Conservation (phyloP, 1,140 invertebrate genomes). For the Micrasema longulum region DNA sequence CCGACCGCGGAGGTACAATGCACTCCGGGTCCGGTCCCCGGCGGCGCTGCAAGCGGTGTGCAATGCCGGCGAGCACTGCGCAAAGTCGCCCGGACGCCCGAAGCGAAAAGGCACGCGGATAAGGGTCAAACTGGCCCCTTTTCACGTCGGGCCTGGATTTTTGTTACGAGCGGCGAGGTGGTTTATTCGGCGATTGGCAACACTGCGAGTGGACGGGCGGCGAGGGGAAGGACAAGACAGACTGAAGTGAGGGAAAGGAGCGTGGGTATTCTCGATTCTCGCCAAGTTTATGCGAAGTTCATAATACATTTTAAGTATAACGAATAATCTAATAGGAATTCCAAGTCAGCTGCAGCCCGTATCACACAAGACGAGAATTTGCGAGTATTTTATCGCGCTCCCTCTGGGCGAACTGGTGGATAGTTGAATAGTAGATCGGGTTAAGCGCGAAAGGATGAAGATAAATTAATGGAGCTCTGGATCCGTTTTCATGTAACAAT, state of each 20-base stretch:
- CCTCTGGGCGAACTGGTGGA: no score
- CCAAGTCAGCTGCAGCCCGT: background rate
- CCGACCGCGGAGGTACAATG: slow-evolving; percentile 20
- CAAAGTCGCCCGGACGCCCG: slow-evolving; percentile 2
- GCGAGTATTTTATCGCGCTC: no score
- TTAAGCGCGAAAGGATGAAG: no score
- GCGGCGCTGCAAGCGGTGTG: background rate
- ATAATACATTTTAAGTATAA: background rate
- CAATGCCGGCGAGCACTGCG: background rate
- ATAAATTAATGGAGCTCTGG: no score
- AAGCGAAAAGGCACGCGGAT: background rate
- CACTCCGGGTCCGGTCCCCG: slow-evolving; percentile 5
- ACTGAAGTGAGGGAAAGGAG: slow-evolving; percentile 1
- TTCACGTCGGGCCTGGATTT: no score
- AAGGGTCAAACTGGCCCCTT: no score
- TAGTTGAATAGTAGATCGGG: no score
- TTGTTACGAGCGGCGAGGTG: background rate
- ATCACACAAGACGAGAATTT: slow-evolving; percentile 1
- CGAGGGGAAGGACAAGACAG: slow-evolving; percentile 6
- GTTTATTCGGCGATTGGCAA: slow-evolving; percentile 22
- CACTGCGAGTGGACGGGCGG: background rate
- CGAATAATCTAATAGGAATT: background rate
- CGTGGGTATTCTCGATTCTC: slow-evolving; percentile 10
- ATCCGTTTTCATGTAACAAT: no score
- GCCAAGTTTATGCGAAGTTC: slow-evolving; percentile 16